Evolutionary conservation across 2,888 invertebrate genomes (phyloP).

Genomic region (Pedicia rivosa): DNA sequence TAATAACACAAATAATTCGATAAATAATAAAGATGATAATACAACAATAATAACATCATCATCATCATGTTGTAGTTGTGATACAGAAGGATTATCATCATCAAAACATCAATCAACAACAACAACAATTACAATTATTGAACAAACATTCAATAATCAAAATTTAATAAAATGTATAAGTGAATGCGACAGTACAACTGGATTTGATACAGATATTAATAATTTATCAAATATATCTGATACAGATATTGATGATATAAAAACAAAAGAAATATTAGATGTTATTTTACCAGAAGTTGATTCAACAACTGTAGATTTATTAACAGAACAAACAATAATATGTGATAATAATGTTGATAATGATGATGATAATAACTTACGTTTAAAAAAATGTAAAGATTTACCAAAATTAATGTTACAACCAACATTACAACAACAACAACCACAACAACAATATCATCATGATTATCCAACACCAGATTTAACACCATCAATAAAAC

Average conservation of each 20-base stretch:
- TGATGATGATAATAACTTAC: not conserved
- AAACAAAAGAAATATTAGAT: constrained; percentile 9
- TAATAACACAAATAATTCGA: not conserved
- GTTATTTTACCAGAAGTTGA: constrained; percentile 16
- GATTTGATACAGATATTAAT: constrained; percentile 12
- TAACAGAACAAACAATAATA: not conserved
- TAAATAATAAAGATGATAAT: constrained; percentile 7
- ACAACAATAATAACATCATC: constrained; percentile 9
- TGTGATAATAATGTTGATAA: not conserved
- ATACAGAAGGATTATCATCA: constrained; percentile 5
- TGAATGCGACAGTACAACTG: constrained; percentile 19
- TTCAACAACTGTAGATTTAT: constrained; percentile 16
- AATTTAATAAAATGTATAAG: constrained; percentile 14
- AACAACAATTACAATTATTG: too few species aligned
- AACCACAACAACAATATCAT: not conserved
- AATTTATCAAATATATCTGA: not conserved
- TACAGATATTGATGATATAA: not conserved
- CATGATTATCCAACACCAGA: constrained; percentile 1
- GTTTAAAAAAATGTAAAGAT: not conserved
- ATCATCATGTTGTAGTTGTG: constrained; percentile 10
- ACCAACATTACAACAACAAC: not conserved
- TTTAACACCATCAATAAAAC: constrained; percentile 3
- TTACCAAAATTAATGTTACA: constrained; percentile 8
- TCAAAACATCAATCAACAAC: constrained; percentile 3
- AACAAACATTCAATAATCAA: too few species aligned